A percentile compares a stretch with the other conserved stretches of the same genome.
phyloP scores from a whole-genome alignment of 2,888 invertebrate genomes.

The Augochlorella aurata region DNA sequence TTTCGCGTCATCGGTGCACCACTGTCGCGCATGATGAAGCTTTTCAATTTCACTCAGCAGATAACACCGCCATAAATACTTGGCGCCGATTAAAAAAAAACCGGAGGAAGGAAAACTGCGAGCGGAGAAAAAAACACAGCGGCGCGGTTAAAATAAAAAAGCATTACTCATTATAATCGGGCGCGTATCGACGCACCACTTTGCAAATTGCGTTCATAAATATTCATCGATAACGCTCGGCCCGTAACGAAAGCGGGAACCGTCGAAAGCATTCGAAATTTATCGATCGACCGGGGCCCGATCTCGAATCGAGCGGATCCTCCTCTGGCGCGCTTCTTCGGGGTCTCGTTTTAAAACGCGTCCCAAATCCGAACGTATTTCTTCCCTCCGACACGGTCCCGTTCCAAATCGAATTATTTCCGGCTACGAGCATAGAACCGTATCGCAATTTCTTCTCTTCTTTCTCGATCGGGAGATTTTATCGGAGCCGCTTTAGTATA shows the following conservation, averaged over 20 bases:
- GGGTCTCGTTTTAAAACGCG: conserved; percentile 13
- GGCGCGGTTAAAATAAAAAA: conserved; percentile 10
- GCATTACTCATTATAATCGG: conserved; percentile 52
- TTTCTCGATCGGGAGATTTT: background rate
- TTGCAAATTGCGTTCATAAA: conserved; percentile 57
- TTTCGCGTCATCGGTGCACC: conserved; percentile 31
- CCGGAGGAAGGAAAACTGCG: conserved; percentile 43
- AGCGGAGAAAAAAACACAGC: background rate
- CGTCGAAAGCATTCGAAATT: conserved; percentile 51
- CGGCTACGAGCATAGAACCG: background rate
- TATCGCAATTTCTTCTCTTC: background rate
- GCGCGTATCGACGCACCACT: conserved; percentile 52
- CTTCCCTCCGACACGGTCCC: background rate
- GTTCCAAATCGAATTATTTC: background rate
- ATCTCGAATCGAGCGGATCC: conserved; percentile 42
- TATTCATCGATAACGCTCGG: conserved; percentile 49
- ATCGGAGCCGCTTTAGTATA: background rate
- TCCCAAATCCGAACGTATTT: conserved; percentile 1
- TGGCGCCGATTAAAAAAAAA: conserved; percentile 41
- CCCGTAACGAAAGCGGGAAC: conserved; percentile 47
- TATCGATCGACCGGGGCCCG: conserved; percentile 38
- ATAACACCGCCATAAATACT: conserved; percentile 49
- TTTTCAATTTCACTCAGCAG: conserved; percentile 55
- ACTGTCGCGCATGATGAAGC: conserved; percentile 48
- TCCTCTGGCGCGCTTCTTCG: conserved; percentile 17